Conservation (phyloP, 37 sponge, comb jelly and placozoan genomes). For the Oopsacas minuta region DNA sequence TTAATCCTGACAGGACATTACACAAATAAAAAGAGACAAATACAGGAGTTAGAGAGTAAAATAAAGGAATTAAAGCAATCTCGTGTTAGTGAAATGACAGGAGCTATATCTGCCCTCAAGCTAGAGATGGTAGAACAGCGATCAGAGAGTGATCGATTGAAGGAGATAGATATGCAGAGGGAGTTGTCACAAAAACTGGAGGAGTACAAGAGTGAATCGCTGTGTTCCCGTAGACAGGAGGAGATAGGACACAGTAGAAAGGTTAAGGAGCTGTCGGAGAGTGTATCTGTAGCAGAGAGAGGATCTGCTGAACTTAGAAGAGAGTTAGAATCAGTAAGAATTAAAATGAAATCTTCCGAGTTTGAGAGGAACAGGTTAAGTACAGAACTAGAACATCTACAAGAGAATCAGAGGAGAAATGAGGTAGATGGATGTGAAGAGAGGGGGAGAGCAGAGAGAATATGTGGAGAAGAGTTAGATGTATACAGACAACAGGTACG, state of each 20-base stretch:
- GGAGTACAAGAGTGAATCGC: not conserved
- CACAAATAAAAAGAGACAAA: not conserved
- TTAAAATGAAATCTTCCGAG: not conserved
- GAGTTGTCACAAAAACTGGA: not conserved
- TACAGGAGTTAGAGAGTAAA: not conserved
- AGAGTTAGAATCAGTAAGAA: not conserved
- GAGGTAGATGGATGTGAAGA: not conserved
- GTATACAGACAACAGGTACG: constrained; percentile 27
- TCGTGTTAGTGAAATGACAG: not conserved
- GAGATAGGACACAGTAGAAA: not conserved
- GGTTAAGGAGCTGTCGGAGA: not conserved
- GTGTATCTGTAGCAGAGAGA: not conserved
- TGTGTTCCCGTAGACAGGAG: not conserved
- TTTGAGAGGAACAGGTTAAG: not conserved
- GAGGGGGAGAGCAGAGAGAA: not conserved
- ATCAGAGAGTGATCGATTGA: not conserved
- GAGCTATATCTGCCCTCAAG: not conserved
- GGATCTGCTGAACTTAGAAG: not conserved
- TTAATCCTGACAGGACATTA: not conserved
- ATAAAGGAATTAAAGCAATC: not conserved
- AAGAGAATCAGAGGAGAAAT: not conserved
- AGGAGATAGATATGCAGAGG: not conserved
- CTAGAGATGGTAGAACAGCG: not conserved
- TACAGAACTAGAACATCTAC: not conserved
- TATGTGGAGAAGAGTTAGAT: not conserved